These are phyloP conservation scores for Phoebastria nigripes DNA, from an alignment of 2,797 vertebrate genomes.

Conservation along the genomic window DNA sequence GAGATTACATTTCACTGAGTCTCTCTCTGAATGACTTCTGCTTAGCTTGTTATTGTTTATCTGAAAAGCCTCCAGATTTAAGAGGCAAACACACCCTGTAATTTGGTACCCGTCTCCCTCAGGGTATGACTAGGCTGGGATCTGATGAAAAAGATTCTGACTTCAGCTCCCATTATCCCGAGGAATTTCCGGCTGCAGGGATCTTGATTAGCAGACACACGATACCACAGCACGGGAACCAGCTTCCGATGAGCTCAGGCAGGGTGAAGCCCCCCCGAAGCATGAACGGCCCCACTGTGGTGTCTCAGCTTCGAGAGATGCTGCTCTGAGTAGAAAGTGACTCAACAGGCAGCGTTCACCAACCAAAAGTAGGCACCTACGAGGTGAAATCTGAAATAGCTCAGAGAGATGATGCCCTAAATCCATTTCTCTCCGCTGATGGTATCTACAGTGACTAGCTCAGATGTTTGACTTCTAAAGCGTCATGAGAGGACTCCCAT, in stretches of 20 bases:
- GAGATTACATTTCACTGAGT: conserved; percentile 18
- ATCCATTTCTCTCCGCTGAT: not conserved
- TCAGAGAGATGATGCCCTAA: not conserved
- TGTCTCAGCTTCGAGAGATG: not conserved
- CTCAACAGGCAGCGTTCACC: not conserved
- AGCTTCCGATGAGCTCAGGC: not conserved
- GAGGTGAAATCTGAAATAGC: not conserved
- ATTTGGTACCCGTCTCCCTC: conserved; percentile 39
- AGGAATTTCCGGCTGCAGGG: conserved; percentile 33
- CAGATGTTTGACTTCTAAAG: not conserved
- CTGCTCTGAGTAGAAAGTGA: not conserved
- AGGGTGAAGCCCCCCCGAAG: not conserved
- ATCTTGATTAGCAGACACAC: conserved; percentile 10
- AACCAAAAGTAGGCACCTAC: not conserved
- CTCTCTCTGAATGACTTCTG: not conserved
- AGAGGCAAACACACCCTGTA: conserved; percentile 35
- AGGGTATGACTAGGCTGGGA: conserved; percentile 16
- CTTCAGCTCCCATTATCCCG: not conserved
- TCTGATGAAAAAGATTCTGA: conserved; percentile 44
- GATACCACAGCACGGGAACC: not conserved
- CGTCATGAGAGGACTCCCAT: not conserved
- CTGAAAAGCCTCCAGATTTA: not conserved
- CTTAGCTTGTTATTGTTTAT: conserved; percentile 35
- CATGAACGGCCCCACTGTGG: not conserved
- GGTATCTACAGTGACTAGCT: not conserved